Evolutionary conservation across 2,797 vertebrate species (phyloP), one percentile per base, ranked within the genome.

Genomic region (Sternarchorhynchus goeldii): DNA sequence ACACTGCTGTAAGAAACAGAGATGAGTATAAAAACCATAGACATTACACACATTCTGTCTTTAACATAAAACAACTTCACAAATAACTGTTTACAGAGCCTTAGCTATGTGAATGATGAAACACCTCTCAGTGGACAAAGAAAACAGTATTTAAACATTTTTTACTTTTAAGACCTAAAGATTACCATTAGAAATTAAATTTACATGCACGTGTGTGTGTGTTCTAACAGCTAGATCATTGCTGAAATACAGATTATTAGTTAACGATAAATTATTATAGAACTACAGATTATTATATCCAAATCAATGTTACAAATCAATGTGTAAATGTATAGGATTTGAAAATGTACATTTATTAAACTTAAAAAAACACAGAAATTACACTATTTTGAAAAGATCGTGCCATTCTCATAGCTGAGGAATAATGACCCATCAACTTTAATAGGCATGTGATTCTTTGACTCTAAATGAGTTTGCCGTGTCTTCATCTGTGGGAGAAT

Each of bases 101-200:
- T 8, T 39, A 5, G 25, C 18, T 41, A 4, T 41, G 39, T 5
- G 17, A 12, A 39, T 3, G 17, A 56, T 45, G 57, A 7, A 18
- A 3, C 34, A 6, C 16, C 10, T 17, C 2, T 2, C n/a, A 8
- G 4, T 39, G 14, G 39, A 39, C 36, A 6, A 25, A 17, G 21
- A 73, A 73, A 73, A 73, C 57, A 59, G 32, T 25, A 34, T 72
- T 72, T 72, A 59, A 36, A 36, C 7, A 31, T 45, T 36, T 73
- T 73, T 73, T 41, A 59, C 34, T 60, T 31, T 73, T 20, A 8
- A 14, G 10, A 16, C 20, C 31, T 20, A 36, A 73, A 50, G 25
- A 57, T 14, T 34, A 39, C 17, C 25, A 41, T 17, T n/a, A 12
- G 18, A 73, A 73, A 59, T 14, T 4, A 50, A 50, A 50, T 50